These are phyloP conservation scores for Ctenodactylus gundi DNA, from an alignment of 2,113 vertebrate species.

Conservation along the genomic window DNA sequence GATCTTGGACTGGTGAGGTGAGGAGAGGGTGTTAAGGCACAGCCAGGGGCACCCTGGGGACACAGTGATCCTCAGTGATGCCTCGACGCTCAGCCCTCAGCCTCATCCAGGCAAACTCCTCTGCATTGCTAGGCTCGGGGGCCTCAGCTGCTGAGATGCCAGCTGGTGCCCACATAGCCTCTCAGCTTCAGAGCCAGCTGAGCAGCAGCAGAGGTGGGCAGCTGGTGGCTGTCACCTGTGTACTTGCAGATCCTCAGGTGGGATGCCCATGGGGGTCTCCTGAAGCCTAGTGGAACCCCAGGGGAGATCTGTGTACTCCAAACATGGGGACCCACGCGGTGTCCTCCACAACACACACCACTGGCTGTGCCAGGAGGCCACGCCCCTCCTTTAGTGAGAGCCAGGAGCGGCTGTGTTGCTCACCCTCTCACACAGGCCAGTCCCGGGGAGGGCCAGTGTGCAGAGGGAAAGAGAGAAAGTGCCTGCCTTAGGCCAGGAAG, in stretches of 20 bases:
- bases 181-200: background rate
- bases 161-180: background rate
- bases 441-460: too few relatives aligned
- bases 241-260: background rate
- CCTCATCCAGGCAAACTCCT: accelerated
- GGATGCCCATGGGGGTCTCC: too few relatives aligned
- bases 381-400: background rate
- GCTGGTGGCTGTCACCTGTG: too few relatives aligned
- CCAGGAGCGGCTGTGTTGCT: background rate
- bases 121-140: too few relatives aligned
- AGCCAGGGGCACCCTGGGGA: too few relatives aligned
- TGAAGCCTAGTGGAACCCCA: background rate
- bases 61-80: background rate
- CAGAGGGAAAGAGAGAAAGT: too few relatives aligned
- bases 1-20: too few relatives aligned
- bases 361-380: background rate
- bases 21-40: too few relatives aligned
- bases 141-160: background rate
- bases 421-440: too few relatives aligned
- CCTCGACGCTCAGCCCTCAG: too few relatives aligned
- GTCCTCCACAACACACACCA: background rate
- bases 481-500: background rate
- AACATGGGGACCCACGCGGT: accelerated
- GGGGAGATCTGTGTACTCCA: background rate
- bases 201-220: too few relatives aligned